Base-by-base conservation (phyloP, 2,797 vertebrate genomes). In the Lutjanus argentimaculatus region DNA sequence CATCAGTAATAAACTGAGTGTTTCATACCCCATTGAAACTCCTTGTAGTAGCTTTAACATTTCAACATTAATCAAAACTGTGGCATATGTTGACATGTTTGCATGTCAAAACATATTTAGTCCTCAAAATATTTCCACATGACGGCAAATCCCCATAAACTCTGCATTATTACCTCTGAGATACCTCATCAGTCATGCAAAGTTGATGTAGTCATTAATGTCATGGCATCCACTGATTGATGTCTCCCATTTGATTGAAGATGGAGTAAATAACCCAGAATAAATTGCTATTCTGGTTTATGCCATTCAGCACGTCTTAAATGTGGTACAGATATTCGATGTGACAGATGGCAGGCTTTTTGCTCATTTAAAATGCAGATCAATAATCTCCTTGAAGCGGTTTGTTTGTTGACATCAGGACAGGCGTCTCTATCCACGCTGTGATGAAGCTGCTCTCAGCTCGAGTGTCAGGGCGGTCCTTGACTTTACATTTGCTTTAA, bases 331-430 rank as follows among this genome's bases (percentile, higher is more conserved):
- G 8, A 55, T 67, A 70, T 43, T 56, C 11, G 17, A 2, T 66
- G 65, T 56, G 56, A 79, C 68, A 67, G 52, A 70, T 64, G 51
- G 53, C 49, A 19, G 62, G 6, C 53, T 15, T 45, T 61, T 62
- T 52, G 12, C 7, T 78, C 1, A 8, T 78, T 85, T 75, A 14
- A 77, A 75, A 73, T 53, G 52, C 59, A 55, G 67, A 72, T 86
- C 83, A 75, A 80, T 83, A 75, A 67, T 79, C 15, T 11, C 46
- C 69, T 81, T 58, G 8, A 58, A 80, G 67, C 63, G 22, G 36
- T 61, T 67, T 56, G 40, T 17, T 59, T 78, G 73, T 43, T 48
- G 65, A 74, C 57, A 66, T 53, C 63, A 16, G 21, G 65, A 46
- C 6, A 9, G 14, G 7, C 8, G 0, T 53, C 36, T 74, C 57